Evolutionary conservation across 2,113 vertebrate species (phyloP), one percentile per base, ranked within the genome.

Genomic region (Microcebus lehilahytsara): DNA sequence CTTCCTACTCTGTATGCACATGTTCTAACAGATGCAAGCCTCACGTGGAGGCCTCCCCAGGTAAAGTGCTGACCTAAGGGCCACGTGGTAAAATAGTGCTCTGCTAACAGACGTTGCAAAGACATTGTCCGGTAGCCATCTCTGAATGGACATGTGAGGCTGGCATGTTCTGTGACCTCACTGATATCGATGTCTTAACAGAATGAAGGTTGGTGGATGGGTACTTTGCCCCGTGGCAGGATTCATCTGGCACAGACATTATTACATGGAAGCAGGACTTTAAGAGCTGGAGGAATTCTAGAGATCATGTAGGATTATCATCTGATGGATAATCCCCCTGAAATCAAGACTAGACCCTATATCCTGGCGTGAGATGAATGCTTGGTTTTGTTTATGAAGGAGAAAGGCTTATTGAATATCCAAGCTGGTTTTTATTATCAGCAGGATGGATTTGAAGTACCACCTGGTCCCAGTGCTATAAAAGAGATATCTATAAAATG

Each of bases 1-100:
- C 66, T 42, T 67, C 60, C 85, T 71, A 56, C 95, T 90, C 16
- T 64, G 58, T 75, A 4, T 91, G 81, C 66, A 93, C 75, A 88
- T 97, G 84, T 92, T 89, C 49, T 75, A 40, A 89, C 89, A 93
- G 90, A 86, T 81, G 86, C 37, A 58, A 51, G 34, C 34, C 60
- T 92, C 85, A 10, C 0, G 0, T 22, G 64, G 64, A 49, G 32
- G 60, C 86, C 72, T 60, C 62, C 56, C 20, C 67, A 46, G 86
- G 69, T 84, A 88, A 30, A 96, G 67, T 60, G 71, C 40, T 69
- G 49, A 56, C 4, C 46, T 77, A n/a, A 83, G 89, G 58, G 56
- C 81, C 56, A 8, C 12, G 37, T n/a, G 56, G 16, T 40, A 69
- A 78, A 56, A 16, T 13, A 56, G 30, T 49, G 77, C 91, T 79